Percentiles rank a stretch among this genome's conserved stretches.
phyloP scores from a whole-genome alignment of 2,888 invertebrate genomes.

The Elmis aenea region DNA sequence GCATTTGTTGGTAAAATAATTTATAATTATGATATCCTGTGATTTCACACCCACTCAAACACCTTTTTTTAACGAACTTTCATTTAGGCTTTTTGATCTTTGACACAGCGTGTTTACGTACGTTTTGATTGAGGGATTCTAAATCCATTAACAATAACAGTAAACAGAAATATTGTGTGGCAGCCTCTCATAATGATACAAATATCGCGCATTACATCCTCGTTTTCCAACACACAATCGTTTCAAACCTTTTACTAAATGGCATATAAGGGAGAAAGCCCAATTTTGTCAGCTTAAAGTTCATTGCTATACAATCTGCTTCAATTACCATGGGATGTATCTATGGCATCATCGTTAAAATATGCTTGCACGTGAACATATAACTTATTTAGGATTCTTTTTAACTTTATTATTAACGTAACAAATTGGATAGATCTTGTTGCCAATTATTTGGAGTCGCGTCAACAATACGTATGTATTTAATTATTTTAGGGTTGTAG shows the following conservation, averaged over 20 bases:
- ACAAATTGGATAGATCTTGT: neutral
- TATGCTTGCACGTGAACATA: constrained; percentile 19
- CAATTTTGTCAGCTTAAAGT: constrained; percentile 30
- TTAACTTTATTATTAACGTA: neutral
- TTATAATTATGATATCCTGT: no score
- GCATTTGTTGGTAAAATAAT: no score
- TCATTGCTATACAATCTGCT: constrained; percentile 20
- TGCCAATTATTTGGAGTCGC: constrained; percentile 1
- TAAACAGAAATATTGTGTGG: no score
- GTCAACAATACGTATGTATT: neutral
- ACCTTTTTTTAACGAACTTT: no score
- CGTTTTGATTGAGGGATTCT: no score
- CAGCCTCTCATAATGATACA: constrained; percentile 30
- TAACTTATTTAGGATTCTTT: constrained; percentile 2
- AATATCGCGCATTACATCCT: constrained; percentile 25
- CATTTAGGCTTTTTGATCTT: no score
- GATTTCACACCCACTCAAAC: no score
- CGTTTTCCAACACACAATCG: no score
- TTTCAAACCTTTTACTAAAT: constrained; percentile 32
- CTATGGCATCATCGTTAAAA: constrained; percentile 16
- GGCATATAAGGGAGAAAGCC: constrained; percentile 23
- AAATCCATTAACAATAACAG: no score
- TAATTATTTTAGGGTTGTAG: no score
- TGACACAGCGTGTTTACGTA: no score
- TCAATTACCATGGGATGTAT: constrained; percentile 7